A percentile compares a stretch with the other conserved stretches of the same genome.
These are phyloP conservation scores for Odontophorus gujanensis DNA, from an alignment of 2,113 vertebrate species.

Conservation along the genomic window DNA sequence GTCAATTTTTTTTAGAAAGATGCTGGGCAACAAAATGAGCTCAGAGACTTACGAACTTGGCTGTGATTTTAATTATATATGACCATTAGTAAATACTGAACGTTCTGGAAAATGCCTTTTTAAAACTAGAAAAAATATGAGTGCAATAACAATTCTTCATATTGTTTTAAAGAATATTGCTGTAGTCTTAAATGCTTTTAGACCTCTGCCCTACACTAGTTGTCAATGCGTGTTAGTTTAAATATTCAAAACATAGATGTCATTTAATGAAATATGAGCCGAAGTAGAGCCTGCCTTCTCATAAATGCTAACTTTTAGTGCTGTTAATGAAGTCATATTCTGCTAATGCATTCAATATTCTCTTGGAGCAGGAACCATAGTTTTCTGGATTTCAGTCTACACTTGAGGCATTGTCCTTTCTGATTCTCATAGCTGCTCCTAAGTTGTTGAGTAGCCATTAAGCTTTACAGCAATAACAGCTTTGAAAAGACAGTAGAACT, in stretches of 20 bases:
- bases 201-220: not conserved
- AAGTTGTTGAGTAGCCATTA: slow-evolving; percentile 59
- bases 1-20: not conserved
- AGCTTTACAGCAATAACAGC: slow-evolving; percentile 9
- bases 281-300: slow-evolving; percentile 3
- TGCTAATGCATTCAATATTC: slow-evolving; percentile 64
- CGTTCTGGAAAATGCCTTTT: not conserved
- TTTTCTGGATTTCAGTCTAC: slow-evolving; percentile 34
- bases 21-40: not conserved
- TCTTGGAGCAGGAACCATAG: slow-evolving; percentile 21
- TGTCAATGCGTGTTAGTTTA: not conserved
- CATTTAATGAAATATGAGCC: not conserved
- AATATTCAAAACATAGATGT: slow-evolving; percentile 23
- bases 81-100: not conserved
- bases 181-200: slow-evolving; percentile 28
- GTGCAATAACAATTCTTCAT: not conserved
- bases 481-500: slow-evolving; percentile 10
- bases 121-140: not conserved
- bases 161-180: not conserved
- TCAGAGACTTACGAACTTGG: not conserved
- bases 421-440: slow-evolving; percentile 30
- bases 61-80: not conserved
- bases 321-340: slow-evolving; percentile 55
- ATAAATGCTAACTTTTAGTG: slow-evolving; percentile 51
- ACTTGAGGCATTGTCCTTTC: slow-evolving; percentile 12